These are phyloP conservation scores for Scomber scombrus DNA, from an alignment of 2,113 vertebrate species.

Conservation along the genomic window DNA sequence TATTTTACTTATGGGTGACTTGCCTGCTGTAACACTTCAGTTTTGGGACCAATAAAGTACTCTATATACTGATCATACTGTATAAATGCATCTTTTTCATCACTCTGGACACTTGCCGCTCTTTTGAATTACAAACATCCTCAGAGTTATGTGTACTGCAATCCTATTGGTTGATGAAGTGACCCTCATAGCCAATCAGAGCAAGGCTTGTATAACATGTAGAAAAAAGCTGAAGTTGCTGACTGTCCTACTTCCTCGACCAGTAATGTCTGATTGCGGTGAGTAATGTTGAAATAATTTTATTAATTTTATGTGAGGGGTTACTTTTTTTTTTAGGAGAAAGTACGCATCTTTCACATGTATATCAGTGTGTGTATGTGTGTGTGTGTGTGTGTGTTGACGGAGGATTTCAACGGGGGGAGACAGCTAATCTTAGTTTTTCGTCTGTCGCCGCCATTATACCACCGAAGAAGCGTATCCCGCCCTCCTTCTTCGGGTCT, in stretches of 20 bases:
- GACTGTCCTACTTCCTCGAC: constrained; percentile 67
- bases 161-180: constrained; percentile 71
- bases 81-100: no score
- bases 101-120: background rate
- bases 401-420: constrained; percentile 82
- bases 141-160: constrained; percentile 33
- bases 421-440: constrained; percentile 79
- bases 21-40: no score
- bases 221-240: constrained; percentile 73
- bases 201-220: constrained; percentile 53
- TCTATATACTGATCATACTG: no score
- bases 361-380: no score
- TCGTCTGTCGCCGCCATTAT: constrained; percentile 80
- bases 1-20: no score
- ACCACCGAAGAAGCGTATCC: constrained; percentile 88
- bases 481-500: constrained; percentile 76
- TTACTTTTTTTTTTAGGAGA: constrained; percentile 9
- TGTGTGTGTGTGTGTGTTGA: constrained; percentile 9
- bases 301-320: background rate
- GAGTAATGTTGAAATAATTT: constrained; percentile 63
- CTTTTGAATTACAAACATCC: constrained; percentile 58
- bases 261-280: constrained; percentile 70
- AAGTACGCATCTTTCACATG: background rate
- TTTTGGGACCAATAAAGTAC: no score
- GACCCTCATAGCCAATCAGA: constrained; percentile 72